phyloP scores from a whole-genome alignment of 2,797 vertebrate species.

The Lates japonicus region DNA sequence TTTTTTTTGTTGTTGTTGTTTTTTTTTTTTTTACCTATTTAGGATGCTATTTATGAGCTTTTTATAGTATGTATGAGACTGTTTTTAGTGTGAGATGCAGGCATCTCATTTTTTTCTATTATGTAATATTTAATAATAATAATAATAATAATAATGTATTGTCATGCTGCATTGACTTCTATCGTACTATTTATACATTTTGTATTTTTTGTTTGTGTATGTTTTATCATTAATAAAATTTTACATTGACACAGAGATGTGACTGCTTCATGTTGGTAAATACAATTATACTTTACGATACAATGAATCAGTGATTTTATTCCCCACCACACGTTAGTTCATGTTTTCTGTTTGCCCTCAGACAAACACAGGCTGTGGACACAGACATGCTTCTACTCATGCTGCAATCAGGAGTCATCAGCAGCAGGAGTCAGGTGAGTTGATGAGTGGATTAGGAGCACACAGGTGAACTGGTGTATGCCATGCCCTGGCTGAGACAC shows the following conservation, averaged over 20 bases:
- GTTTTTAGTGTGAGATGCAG: slow-evolving; percentile 69
- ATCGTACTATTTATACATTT: slow-evolving; percentile 71
- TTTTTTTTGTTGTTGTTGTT: slow-evolving; percentile 50
- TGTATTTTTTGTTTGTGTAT: slow-evolving; percentile 46
- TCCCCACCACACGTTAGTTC: too few species aligned
- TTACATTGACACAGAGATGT: slow-evolving; percentile 21
- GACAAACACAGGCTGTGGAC: too few species aligned
- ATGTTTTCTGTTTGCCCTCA: too few species aligned
- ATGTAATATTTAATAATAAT: slow-evolving; percentile 70
- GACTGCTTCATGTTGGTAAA: background rate
- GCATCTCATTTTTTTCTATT: slow-evolving; percentile 64
- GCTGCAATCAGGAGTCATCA: too few species aligned
- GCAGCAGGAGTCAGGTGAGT: too few species aligned
- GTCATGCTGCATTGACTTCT: slow-evolving; percentile 37
- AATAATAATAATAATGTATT: slow-evolving; percentile 63
- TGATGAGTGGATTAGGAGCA: too few species aligned
- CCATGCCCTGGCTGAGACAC: too few species aligned
- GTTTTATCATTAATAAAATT: slow-evolving; percentile 51
- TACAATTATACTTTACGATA: background rate
- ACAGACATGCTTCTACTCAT: too few species aligned
- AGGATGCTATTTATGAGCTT: slow-evolving; percentile 72
- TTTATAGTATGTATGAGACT: slow-evolving; percentile 51
- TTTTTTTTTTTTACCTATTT: slow-evolving; percentile 54
- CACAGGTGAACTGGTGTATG: too few species aligned
- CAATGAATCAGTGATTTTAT: too few species aligned